Conservation (phyloP, 1,140 invertebrate genomes). For the Hypothenemus hampei region DNA sequence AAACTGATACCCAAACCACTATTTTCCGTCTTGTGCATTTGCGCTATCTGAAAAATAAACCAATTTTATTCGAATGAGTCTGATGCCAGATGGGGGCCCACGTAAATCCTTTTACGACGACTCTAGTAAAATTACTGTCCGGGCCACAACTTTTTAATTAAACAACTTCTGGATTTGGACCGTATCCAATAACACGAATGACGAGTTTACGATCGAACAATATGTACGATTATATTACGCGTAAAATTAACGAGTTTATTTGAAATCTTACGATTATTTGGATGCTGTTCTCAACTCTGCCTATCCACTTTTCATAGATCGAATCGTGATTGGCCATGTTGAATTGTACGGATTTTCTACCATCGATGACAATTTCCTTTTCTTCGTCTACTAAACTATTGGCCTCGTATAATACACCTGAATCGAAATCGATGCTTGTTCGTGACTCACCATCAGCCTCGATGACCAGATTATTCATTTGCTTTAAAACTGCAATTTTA, state of each 20-base stretch:
- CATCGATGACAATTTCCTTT: conserved; percentile 62
- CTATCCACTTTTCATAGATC: conserved; percentile 67
- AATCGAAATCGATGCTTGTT: conserved; percentile 56
- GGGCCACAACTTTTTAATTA: conserved; percentile 18
- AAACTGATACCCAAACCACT: conserved; percentile 81
- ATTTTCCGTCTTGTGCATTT: conserved; percentile 62
- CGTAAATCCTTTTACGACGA: too few relatives aligned
- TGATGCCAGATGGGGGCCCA: too few relatives aligned
- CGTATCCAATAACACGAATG: neutral
- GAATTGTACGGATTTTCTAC: conserved; percentile 50
- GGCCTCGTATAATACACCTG: conserved; percentile 53
- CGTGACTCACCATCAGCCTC: conserved; percentile 58
- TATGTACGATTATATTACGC: conserved; percentile 3
- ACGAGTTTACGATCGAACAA: too few relatives aligned
- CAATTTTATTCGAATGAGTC: too few relatives aligned
- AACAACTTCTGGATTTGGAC: conserved; percentile 3
- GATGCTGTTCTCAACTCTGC: conserved; percentile 59
- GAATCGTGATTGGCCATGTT: conserved; percentile 57
- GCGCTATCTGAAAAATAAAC: conserved; percentile 53
- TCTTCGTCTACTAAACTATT: conserved; percentile 52
- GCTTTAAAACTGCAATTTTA: conserved; percentile 25
- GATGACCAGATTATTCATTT: conserved; percentile 37
- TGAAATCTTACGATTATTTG: conserved; percentile 64
- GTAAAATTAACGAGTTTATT: conserved; percentile 8
- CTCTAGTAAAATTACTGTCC: too few relatives aligned